Base-by-base conservation (phyloP, 1,140 invertebrate genomes). In the Acromyrmex charruanus region DNA sequence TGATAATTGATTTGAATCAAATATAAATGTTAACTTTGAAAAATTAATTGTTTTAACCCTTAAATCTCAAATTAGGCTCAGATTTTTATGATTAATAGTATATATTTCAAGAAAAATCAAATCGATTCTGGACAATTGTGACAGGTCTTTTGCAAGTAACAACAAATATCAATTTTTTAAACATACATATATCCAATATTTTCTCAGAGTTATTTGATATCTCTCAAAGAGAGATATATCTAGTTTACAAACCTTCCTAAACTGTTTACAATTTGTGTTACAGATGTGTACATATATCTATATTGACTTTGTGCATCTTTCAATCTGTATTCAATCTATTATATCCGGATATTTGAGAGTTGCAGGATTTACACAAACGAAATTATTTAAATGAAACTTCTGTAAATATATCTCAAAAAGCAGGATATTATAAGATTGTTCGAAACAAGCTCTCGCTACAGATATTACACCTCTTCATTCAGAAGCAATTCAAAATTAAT, bases 231-330 rank as follows among this genome's bases (percentile, higher is more conserved):
- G 35, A 39, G 7, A 39, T 39, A 39, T 39, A 39, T 39, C 35
- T 39, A 69, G n/a, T 12, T 69, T 49, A 69, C 10, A 44, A 49
- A 69, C n/a, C 10, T 3, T 10, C 10, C 35, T 68, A 68, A 66
- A 68, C 39, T 69, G 39, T 69, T 44, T 69, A 25, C 66, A 69
- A 49, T 25, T 69, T 49, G 2, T 21, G 21, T 68, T 21, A 14
- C 4, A 69, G 12, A 14, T 21, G 14, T 49, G 66, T 49, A 49
- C 39, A 49, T 44, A 69, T 49, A 69, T 66, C 5, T 12, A 14
- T 44, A 21, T 69, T 49, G n/a, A 49, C 66, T 69, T 69, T 65
- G 14, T 49, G 66, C n/a, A 44, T 69, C 35, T 39, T 65, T 65
- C 18, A n/a, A 3, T 9, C n/a, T 21, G 65, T 21, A 69, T 68